phyloP scores from a whole-genome alignment of 1,140 invertebrate species.

The Drosophila erecta region DNA sequence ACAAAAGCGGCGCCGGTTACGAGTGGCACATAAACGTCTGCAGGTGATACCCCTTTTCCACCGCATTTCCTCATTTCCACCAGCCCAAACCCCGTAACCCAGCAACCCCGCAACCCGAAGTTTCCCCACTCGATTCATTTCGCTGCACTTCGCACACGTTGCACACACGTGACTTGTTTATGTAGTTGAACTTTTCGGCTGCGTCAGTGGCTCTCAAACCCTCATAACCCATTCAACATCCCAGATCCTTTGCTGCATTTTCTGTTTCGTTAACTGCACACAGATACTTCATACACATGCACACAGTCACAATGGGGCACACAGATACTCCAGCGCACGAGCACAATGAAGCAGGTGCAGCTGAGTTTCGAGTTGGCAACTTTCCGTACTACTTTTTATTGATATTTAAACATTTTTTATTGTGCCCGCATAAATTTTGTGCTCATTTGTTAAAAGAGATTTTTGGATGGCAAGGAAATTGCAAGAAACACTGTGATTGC shows the following conservation, averaged over 20 bases:
- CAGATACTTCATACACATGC: slow-evolving; percentile 28
- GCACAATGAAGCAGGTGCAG: slow-evolving; percentile 8
- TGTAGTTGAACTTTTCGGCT: slow-evolving; percentile 73
- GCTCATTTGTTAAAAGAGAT: slow-evolving; percentile 45
- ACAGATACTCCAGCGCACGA: slow-evolving; percentile 9
- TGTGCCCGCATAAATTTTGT: slow-evolving; percentile 63
- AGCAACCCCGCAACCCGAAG: not conserved
- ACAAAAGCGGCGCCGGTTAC: slow-evolving; percentile 60
- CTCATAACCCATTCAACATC: slow-evolving; percentile 43
- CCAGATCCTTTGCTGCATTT: slow-evolving; percentile 60
- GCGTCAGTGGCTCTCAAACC: slow-evolving; percentile 38
- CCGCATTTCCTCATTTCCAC: slow-evolving; percentile 26
- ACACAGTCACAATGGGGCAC: slow-evolving; percentile 1
- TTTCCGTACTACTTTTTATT: slow-evolving; percentile 59
- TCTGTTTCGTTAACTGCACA: slow-evolving; percentile 76
- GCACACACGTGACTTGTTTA: slow-evolving; percentile 82
- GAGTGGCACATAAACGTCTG: slow-evolving; percentile 64
- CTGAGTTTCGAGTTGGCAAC: slow-evolving; percentile 19
- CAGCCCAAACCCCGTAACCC: slow-evolving; percentile 9
- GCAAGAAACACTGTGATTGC: not conserved
- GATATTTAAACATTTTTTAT: slow-evolving; percentile 79
- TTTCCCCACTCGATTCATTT: slow-evolving; percentile 46
- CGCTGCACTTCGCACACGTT: slow-evolving; percentile 79
- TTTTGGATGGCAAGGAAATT: not conserved
- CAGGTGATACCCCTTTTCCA: slow-evolving; percentile 29